Conservation (phyloP, 2,797 vertebrate species). For the Mus minutoides region DNA sequence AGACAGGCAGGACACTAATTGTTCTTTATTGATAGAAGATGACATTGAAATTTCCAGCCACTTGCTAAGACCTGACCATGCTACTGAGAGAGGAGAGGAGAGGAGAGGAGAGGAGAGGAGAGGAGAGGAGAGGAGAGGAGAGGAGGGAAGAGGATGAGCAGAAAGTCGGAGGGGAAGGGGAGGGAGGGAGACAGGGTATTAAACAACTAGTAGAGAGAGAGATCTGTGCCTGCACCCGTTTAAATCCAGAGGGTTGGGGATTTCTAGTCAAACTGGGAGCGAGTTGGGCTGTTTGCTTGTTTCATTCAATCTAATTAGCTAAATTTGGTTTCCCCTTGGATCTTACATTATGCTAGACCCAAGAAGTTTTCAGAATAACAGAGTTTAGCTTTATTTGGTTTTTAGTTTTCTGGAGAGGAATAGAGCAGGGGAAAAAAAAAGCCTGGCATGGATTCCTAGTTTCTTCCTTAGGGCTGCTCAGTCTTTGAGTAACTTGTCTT, state of each 20-base stretch:
- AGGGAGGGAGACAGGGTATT: background rate
- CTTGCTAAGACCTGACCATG: slow-evolving; percentile 50
- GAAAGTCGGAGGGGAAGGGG: background rate
- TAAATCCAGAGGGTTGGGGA: background rate
- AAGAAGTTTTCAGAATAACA: background rate
- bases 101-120: background rate
- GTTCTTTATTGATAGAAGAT: slow-evolving; percentile 95
- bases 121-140: background rate
- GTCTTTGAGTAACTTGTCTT: background rate
- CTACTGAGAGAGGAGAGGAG: background rate
- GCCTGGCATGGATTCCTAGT: background rate
- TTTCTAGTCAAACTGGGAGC: background rate
- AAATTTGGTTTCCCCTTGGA: slow-evolving; percentile 36
- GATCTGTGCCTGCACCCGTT: accelerated
- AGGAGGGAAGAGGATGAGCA: background rate
- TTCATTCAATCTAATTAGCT: slow-evolving; percentile 60
- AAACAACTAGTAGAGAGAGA: background rate
- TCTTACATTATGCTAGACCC: slow-evolving; percentile 7
- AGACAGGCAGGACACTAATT: slow-evolving; percentile 94
- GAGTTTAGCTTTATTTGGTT: background rate
- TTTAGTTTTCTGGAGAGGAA: background rate
- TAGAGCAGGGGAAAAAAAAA: background rate
- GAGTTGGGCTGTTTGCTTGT: background rate
- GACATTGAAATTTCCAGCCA: slow-evolving; percentile 94
- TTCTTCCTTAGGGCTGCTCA: background rate